A percentile compares a stretch with the other conserved stretches of the same genome.
These are phyloP conservation scores for Salvator merianae DNA, from an alignment of 2,113 vertebrate genomes.

Conservation along the genomic window DNA sequence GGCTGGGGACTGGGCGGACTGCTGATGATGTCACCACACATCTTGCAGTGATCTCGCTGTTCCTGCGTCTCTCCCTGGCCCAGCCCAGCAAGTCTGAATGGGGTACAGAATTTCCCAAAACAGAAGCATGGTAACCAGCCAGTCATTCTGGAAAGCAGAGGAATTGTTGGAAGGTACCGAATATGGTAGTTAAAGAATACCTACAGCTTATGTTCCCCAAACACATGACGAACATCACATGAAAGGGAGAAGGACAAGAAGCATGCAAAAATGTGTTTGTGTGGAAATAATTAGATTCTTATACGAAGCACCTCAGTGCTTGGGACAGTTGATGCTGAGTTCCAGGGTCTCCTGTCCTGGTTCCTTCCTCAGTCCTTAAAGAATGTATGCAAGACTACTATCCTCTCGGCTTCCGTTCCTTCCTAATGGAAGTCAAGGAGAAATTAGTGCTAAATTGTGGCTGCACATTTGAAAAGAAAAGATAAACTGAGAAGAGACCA, in stretches of 20 bases:
- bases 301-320: no score
- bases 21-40: no score
- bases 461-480: slow-evolving; percentile 72
- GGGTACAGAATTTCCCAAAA: neutral
- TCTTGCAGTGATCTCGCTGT: no score
- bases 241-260: neutral
- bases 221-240: neutral
- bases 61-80: no score
- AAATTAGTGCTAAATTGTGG: slow-evolving; percentile 61
- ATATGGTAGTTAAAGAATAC: no score
- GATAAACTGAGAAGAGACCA: slow-evolving; percentile 56
- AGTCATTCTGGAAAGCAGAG: neutral
- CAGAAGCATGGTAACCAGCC: no score
- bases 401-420: neutral
- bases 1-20: no score
- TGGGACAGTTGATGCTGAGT: neutral
- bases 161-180: no score
- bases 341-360: neutral
- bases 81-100: no score
- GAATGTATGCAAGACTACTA: neutral
- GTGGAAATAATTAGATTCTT: no score
- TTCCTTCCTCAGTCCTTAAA: neutral
- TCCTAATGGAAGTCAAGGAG: slow-evolving; percentile 16
- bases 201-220: neutral
- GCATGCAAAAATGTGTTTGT: neutral